Percentiles rank a stretch among this genome's conserved stretches.
phyloP scores from a whole-genome alignment of 1,140 invertebrate species.

The Megalopta genalis region DNA sequence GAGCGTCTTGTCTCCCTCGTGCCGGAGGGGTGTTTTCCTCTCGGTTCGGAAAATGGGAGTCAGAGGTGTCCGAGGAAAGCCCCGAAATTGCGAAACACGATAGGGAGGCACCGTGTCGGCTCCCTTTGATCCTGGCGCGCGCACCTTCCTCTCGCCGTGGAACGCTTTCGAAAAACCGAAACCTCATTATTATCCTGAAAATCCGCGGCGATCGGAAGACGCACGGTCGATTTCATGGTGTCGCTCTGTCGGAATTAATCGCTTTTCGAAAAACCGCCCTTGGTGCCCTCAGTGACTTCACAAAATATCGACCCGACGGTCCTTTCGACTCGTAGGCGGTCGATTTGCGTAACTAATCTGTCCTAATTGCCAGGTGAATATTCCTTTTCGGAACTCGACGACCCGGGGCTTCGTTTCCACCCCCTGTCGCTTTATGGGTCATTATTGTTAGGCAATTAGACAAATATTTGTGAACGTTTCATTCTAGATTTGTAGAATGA shows the following conservation, averaged over 20 bases:
- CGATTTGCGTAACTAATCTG: conserved; percentile 34
- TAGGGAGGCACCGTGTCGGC: conserved; percentile 39
- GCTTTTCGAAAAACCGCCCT: conserved; percentile 44
- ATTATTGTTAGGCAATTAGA: neutral
- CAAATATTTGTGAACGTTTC: too few relatives aligned
- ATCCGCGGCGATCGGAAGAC: conserved; percentile 16
- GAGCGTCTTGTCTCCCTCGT: conserved; percentile 12
- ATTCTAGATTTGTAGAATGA: too few relatives aligned
- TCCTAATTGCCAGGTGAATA: conserved; percentile 6
- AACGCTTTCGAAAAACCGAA: conserved; percentile 49
- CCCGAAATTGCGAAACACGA: conserved; percentile 62
- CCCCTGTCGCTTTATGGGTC: neutral
- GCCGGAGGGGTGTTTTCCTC: conserved; percentile 24
- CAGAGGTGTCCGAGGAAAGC: conserved; percentile 53
- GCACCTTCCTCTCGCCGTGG: conserved; percentile 8
- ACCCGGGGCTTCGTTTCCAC: neutral
- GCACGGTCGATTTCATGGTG: conserved; percentile 57
- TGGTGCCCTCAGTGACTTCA: conserved; percentile 34
- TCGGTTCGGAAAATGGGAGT: conserved; percentile 58
- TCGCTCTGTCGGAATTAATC: conserved; percentile 51
- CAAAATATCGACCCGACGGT: conserved; percentile 10
- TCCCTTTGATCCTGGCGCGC: conserved; percentile 58
- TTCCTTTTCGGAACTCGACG: neutral
- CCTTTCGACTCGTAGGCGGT: neutral
- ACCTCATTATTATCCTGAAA: conserved; percentile 65